phyloP scores from a whole-genome alignment of 2,113 vertebrate species.

The Panurus biarmicus region DNA sequence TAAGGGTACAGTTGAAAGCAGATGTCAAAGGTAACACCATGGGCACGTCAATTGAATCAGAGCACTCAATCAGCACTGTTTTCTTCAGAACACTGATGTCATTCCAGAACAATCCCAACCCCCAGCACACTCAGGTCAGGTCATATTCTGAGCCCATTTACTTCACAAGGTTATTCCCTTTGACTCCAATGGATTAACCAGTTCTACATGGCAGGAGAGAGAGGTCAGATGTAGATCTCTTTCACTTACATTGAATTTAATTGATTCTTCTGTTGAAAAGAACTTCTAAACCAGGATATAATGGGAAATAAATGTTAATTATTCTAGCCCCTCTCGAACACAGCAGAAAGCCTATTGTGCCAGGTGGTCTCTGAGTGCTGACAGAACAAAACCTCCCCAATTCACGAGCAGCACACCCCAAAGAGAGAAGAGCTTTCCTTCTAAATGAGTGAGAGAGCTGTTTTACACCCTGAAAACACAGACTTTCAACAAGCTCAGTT shows the following conservation, averaged over 20 bases:
- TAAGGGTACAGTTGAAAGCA: slow-evolving; percentile 28
- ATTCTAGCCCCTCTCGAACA: background rate
- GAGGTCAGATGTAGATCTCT: background rate
- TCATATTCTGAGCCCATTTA: slow-evolving; percentile 30
- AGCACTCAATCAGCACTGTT: slow-evolving; percentile 6
- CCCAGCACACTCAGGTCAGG: background rate
- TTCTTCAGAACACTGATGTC: background rate
- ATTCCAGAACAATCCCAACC: slow-evolving; percentile 2
- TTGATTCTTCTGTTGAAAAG: background rate
- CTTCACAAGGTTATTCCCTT: slow-evolving; percentile 24
- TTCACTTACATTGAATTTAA: background rate
- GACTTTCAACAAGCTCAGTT: background rate
- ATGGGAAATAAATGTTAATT: background rate
- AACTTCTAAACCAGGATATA: background rate
- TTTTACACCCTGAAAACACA: background rate
- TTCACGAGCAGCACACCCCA: background rate
- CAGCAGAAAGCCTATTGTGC: background rate
- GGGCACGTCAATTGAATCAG: slow-evolving; percentile 9
- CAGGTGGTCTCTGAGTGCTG: background rate
- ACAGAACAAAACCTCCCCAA: background rate
- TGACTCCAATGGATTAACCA: background rate
- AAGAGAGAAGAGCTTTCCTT: background rate
- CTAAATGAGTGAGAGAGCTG: background rate
- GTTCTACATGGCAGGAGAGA: background rate
- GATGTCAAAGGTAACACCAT: slow-evolving; percentile 17